Base-by-base conservation (phyloP, 2,113 vertebrate genomes). In the Acrocephalus kingi region DNA sequence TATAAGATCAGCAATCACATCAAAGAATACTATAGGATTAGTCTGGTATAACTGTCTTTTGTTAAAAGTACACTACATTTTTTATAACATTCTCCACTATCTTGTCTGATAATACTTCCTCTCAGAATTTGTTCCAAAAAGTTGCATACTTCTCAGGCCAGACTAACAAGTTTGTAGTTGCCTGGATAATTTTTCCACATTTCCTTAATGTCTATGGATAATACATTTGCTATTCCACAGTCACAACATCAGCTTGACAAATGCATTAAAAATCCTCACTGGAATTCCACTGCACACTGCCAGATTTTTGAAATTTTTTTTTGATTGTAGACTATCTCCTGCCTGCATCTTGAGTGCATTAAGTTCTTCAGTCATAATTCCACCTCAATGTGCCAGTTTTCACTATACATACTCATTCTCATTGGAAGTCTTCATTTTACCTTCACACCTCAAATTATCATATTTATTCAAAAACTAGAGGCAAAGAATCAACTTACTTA, bases 171-270 rank as follows among this genome's bases (percentile, higher is more conserved):
- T 92, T 94, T 22, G 30, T 84, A 96, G 76, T 30, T 95, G 92
- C 92, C 86, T 20, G 1, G 61, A 77, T 90, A 93, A 74, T 92
- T 95, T 90, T 95, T 93, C 73, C 69, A 41, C 6, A 33, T 84
- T 93, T 94, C 86, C 61, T 74, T 93, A 67, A 72, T n/a, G 80
- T 78, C 76, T 90, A 67, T 52, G 68, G 94, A 73, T 95, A 94
- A 90, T 84, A 62, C 27, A 78, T 96, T 92, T 87, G 35, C 45
- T 90, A 52, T 87, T 93, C 76, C 52, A 80, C 41, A 92, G 83
- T 89, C 95, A 94, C 72, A 93, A 74, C 76, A 90, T 77, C 76
- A 95, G 35, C 54, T 91, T 95, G 89, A 97, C 52, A 93, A 94
- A 94, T 39, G 27, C 64, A 84, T 84, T 93, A 77, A 93, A 92